A percentile compares a stretch with the other conserved stretches of the same genome.
These are phyloP conservation scores for Taeniopygia guttata DNA, from an alignment of 2,797 vertebrate species.

Conservation along the genomic window DNA sequence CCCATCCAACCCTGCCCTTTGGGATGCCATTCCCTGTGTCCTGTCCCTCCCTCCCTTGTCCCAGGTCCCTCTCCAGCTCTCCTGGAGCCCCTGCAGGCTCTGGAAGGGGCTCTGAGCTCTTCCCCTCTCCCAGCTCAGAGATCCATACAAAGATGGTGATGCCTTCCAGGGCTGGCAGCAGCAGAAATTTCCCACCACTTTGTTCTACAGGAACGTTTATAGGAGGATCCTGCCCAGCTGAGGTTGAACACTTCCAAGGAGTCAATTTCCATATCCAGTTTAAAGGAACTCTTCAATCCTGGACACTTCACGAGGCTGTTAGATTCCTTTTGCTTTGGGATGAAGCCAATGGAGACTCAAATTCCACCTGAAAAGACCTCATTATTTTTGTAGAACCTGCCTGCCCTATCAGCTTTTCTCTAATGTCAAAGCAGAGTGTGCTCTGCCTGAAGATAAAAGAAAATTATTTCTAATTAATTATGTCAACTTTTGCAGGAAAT, in stretches of 20 bases:
- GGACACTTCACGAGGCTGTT: too few relatives aligned
- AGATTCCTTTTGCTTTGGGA: neutral
- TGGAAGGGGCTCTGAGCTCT: too few relatives aligned
- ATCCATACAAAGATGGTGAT: accelerated
- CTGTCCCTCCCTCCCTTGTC: too few relatives aligned
- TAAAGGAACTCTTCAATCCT: neutral
- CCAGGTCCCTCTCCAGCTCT: too few relatives aligned
- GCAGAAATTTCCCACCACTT: neutral
- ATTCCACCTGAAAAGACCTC: neutral
- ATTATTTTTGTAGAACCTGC: neutral
- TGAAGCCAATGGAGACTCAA: neutral
- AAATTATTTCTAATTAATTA: constrained; percentile 50
- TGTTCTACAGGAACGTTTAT: neutral
- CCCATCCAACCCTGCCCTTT: too few relatives aligned
- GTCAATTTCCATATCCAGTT: too few relatives aligned
- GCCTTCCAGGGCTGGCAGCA: neutral
- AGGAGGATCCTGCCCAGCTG: neutral
- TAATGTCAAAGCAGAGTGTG: neutral
- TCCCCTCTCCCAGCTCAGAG: neutral
- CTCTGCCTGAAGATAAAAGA: neutral
- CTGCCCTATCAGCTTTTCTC: neutral
- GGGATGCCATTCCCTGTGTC: too few relatives aligned
- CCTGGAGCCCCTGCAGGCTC: too few relatives aligned
- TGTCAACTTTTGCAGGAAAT: constrained; percentile 51
- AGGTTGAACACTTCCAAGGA: neutral